Base-by-base conservation (phyloP, 2,888 invertebrate genomes). In the Drosophila vallismaia region DNA sequence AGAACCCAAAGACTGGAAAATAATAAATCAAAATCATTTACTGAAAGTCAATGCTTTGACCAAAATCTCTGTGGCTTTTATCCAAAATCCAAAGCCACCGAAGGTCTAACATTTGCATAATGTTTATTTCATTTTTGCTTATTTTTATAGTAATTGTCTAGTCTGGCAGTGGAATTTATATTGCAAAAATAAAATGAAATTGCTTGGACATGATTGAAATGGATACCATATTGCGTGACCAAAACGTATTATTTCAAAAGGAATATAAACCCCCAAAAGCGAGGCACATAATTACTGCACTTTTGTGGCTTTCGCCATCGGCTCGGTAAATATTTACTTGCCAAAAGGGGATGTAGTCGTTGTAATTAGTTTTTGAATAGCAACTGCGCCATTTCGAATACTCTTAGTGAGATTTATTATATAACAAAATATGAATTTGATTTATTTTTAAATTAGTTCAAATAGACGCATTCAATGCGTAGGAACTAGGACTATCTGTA, bases 251-350 rank as follows among this genome's bases (percentile, higher is more conserved):
- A 58, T 71, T 71, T 24, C 19, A 9, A 50, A 38, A 24, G 69
- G 26, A 26, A 33, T 24, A 24, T 10, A 24, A 10, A 19, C 4
- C 19, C 44, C 42, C 26, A 45, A 10, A 36, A 10, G 45, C 33
- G 26, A 57, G 33, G 52, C 14, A 10, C 26, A 52, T 52, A 72
- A 62, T 72, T 72, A 62, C 46, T 72, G 63, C 72, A 53, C 50
- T 55, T 71, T 55, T 71, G 58, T 48, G 50, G 71, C 71, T 69
- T 71, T 42, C 29, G 36, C 26, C 40, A 38, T 12, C 33, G 71
- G 52, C 70, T 38, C 28, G 6, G 9, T 36, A 49, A 33, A 71
- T 60, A 53, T 59, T 14, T 44, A 36, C 19, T 38, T n/a, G 31
- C 60, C n/a, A 40, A 14, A 24, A 46, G 28, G 10, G 10, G 12